Evolutionary conservation across 2,113 vertebrate species (phyloP), one percentile per base, ranked within the genome.

Genomic region (Riparia riparia): DNA sequence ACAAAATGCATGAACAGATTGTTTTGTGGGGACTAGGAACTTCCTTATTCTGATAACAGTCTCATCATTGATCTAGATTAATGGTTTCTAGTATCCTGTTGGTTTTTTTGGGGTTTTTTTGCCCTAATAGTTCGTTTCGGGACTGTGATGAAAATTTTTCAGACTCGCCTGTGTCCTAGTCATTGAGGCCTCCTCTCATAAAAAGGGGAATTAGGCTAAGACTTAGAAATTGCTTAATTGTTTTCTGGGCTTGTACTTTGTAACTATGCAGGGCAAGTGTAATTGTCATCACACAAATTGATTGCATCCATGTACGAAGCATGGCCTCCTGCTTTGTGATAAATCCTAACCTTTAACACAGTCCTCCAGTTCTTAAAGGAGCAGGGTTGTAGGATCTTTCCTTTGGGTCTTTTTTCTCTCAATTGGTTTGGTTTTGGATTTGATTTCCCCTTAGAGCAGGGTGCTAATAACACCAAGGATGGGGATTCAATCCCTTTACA

Each of bases 401-500:
- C 14, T 50, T 65, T 66, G 21, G 7, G 8, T 68, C 13, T 56
- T 71, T 66, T 45, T 71, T 64, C 44, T 53, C 24, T 44, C 57
- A 6, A 44, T 42, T 64, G 39, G 29, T 71, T 82, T 86, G 45
- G 6, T 76, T 83, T 58, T 41, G 17, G 8, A 3, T 61, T 86
- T 63, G 21, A 58, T 86, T 86, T 54, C 21, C 8, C 5, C 8
- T 53, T 26, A 25, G 28, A 60, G 37, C 22, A n/a, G 12, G 8
- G 28, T 66, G 12, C 8, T 28, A n/a, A 16, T 44, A 51, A 45
- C 45, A 32, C 6, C 37, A 39, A 37, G 15, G 21, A 4, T 5
- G 2, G 1, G 1, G 18, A 10, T 51, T 73, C 1, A 0, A 51
- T 66, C 22, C 32, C 26, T 12, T 0, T 29, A 24, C 6, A 12